phyloP scores from a whole-genome alignment of 2,888 invertebrate genomes.

The Peribatodes rhomboidaria region DNA sequence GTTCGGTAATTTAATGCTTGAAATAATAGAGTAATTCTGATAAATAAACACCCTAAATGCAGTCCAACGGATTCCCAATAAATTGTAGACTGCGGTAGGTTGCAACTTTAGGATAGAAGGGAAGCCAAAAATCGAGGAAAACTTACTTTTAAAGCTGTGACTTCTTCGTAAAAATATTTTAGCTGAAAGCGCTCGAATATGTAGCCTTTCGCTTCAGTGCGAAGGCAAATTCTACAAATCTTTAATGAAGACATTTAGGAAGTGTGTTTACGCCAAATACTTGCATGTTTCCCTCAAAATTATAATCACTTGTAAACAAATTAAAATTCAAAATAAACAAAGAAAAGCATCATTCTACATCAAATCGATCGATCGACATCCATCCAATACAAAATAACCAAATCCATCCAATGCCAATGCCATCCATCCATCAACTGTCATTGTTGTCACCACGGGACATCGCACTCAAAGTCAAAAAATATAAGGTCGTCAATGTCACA shows the following conservation, averaged over 20 bases:
- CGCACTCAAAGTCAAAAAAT: no score
- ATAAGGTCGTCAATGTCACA: no score
- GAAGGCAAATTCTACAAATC: constrained; percentile 62
- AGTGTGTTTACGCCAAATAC: not conserved
- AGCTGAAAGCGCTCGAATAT: constrained; percentile 57
- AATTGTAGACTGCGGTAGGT: not conserved
- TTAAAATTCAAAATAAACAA: not conserved
- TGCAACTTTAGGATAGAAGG: not conserved
- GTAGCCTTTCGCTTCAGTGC: constrained; percentile 62
- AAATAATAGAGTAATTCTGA: no score
- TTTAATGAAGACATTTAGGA: constrained; percentile 11
- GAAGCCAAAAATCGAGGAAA: not conserved
- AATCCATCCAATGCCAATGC: no score
- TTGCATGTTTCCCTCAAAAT: not conserved
- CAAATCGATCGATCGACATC: no score
- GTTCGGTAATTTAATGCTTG: no score
- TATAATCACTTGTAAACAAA: not conserved
- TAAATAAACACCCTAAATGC: no score
- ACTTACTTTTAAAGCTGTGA: constrained; percentile 40
- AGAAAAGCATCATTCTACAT: no score
- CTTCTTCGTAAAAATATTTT: constrained; percentile 64
- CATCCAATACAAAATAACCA: not conserved
- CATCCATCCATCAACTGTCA: no score
- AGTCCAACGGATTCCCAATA: no score
- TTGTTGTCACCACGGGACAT: no score